Evolutionary conservation across 2,113 vertebrate species (phyloP).

Genomic region (Condylura cristata): DNA sequence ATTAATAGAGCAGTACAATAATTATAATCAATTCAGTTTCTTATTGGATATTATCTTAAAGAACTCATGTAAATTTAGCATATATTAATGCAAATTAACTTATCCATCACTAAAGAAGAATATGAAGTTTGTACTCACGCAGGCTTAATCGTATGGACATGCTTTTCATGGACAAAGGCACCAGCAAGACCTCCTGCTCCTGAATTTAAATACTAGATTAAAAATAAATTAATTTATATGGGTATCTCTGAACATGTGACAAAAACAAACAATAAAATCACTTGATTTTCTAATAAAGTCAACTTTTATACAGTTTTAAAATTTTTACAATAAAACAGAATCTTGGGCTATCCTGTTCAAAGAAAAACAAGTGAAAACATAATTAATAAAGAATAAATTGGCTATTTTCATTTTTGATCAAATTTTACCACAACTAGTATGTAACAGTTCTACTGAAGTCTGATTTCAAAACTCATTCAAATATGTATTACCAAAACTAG

Average conservation of each 20-base stretch:
- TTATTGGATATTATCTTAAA: constrained; percentile 24
- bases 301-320: neutral
- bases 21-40: constrained; percentile 48
- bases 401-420: neutral
- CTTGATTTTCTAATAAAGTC: neutral
- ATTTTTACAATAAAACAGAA: neutral
- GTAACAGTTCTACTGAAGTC: neutral
- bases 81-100: constrained; percentile 1
- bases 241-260: neutral
- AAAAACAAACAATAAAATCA: neutral
- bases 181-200: constrained; percentile 94
- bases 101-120: constrained; percentile 12
- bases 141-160: constrained; percentile 88
- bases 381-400: neutral
- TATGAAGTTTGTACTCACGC: constrained; percentile 87
- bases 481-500: constrained; percentile 10
- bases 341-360: neutral
- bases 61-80: constrained; percentile 16
- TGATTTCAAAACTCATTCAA: constrained; percentile 13
- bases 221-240: constrained; percentile 40
- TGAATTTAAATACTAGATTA: constrained; percentile 94
- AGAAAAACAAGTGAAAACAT: constrained; percentile 30
- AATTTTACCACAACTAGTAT: neutral
- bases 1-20: constrained; percentile 42
- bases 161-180: constrained; percentile 94